Conservation (phyloP, 2,113 vertebrate species). For the Sander lucioperca region DNA sequence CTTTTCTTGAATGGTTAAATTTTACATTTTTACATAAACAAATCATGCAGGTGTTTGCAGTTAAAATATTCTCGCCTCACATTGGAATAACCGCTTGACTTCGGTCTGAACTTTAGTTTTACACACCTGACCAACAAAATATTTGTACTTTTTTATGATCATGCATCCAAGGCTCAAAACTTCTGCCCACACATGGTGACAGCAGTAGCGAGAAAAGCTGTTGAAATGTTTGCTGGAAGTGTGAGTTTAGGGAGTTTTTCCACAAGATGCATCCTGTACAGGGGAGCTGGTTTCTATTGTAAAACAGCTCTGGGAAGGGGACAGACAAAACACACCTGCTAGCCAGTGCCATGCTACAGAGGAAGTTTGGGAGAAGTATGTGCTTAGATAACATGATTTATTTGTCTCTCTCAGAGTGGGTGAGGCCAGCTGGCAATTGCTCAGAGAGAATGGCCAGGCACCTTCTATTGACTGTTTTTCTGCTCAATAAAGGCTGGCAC, state of each 20-base stretch:
- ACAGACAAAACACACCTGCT: conserved; percentile 94
- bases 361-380: conserved; percentile 91
- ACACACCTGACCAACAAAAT: conserved; percentile 26
- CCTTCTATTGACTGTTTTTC: conserved; percentile 40
- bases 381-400: conserved; percentile 90
- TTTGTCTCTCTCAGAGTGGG: conserved; percentile 71
- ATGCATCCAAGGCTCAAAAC: conserved; percentile 15
- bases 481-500: conserved; percentile 50
- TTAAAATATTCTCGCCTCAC: neutral
- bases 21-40: neutral
- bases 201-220: conserved; percentile 58
- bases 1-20: neutral
- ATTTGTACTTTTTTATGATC: conserved; percentile 17
- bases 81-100: neutral
- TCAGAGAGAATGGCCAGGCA: conserved; percentile 44
- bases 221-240: conserved; percentile 61
- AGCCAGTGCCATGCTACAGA: conserved; percentile 88
- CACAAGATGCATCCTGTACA: conserved; percentile 95
- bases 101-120: conserved; percentile 13
- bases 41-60: neutral
- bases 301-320: conserved; percentile 87
- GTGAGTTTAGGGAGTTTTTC: conserved; percentile 71
- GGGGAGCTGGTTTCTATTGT: conserved; percentile 89
- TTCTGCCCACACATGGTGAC: conserved; percentile 44
- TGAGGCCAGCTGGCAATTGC: conserved; percentile 88